A percentile compares a stretch with the other conserved stretches of the same genome.
Conservation (phyloP, 2,113 vertebrate species). For the Tyto alba region DNA sequence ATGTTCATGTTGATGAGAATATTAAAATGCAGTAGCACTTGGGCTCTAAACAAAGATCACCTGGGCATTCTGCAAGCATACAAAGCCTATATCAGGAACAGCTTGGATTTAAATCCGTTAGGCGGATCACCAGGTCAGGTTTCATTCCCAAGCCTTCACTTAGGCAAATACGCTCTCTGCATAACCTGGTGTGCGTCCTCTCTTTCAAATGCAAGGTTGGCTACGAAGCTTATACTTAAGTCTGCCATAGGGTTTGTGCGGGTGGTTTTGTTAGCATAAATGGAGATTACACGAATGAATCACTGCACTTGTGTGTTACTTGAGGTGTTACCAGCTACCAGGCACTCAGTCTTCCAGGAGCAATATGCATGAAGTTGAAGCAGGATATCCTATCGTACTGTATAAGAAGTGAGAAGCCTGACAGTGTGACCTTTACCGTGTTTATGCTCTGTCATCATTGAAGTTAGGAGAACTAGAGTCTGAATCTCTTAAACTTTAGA, state of each 20-base stretch:
- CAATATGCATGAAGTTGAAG: neutral
- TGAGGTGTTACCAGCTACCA: neutral
- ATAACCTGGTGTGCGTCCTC: neutral
- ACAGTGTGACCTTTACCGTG: neutral
- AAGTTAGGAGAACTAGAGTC: neutral
- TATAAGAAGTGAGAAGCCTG: neutral
- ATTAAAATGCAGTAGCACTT: neutral
- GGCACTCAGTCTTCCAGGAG: neutral
- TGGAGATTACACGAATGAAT: neutral
- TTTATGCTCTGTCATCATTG: neutral
- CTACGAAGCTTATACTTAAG: neutral
- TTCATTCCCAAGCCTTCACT: neutral
- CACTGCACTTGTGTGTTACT: neutral
- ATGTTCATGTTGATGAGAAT: neutral
- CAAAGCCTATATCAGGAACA: neutral
- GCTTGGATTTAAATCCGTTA: neutral
- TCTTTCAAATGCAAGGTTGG: neutral
- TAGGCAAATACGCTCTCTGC: neutral
- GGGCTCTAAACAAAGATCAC: neutral
- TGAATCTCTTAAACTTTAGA: fast-evolving
- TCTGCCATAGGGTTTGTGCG: neutral
- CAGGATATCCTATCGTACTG: neutral
- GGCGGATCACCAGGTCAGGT: neutral
- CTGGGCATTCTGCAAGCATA: neutral
- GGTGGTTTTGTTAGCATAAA: neutral